A percentile compares a stretch with the other conserved stretches of the same genome.
Evolutionary conservation across 1,140 invertebrate species (phyloP).

Genomic region (Calephelis nemesis): DNA sequence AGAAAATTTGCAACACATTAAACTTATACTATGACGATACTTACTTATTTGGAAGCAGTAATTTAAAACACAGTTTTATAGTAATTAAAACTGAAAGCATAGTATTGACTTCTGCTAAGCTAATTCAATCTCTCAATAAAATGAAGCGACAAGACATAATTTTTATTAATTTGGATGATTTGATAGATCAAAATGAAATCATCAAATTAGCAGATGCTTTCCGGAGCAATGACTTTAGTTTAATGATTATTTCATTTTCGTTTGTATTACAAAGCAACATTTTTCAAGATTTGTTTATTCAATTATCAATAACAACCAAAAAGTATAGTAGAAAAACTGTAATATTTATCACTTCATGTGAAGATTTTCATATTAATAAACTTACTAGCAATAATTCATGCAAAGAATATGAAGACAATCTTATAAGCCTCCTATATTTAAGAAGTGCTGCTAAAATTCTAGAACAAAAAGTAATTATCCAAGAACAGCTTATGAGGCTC

Average conservation of each 20-base stretch:
- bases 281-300: not conserved
- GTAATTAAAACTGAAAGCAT: not conserved
- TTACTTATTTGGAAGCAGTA: not conserved
- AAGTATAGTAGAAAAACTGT: not conserved
- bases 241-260: not conserved
- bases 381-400: not conserved
- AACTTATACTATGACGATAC: not conserved
- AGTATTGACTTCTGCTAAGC: not conserved
- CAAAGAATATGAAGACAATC: constrained; percentile 1
- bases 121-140: constrained; percentile 2
- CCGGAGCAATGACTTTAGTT: not conserved
- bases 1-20: not conserved
- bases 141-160: not conserved
- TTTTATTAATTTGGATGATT: constrained; percentile 7
- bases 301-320: not conserved
- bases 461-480: not conserved
- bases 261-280: not conserved
- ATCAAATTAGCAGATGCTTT: constrained; percentile 5
- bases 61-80: not conserved
- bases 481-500: not conserved
- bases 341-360: not conserved
- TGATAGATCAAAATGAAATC: not conserved
- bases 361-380: not conserved
- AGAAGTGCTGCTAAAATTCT: not conserved
- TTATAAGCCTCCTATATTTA: not conserved